Evolutionary conservation across 2,113 vertebrate genomes (phyloP).

Genomic region (Semnornis frantzii): DNA sequence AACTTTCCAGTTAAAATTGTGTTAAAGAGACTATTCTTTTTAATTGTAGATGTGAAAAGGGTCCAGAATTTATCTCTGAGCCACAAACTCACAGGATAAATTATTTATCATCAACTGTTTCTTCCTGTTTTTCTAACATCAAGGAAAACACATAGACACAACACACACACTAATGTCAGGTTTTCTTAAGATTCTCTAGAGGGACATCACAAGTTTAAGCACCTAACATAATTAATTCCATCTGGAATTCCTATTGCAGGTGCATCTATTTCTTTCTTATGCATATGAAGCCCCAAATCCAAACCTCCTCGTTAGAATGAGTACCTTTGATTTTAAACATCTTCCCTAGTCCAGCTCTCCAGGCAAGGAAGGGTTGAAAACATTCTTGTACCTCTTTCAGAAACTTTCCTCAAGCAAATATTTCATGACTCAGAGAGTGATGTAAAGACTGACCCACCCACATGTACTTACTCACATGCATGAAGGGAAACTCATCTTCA

Average conservation of each 20-base stretch:
- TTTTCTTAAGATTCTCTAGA: not conserved
- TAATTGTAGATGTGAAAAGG: not conserved
- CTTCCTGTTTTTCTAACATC: not conserved
- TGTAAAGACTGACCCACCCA: not conserved
- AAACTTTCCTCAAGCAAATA: not conserved
- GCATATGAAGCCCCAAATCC: not conserved
- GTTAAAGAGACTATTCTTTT: not conserved
- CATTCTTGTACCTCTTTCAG: not conserved
- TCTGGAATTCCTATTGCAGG: not conserved
- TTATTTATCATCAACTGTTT: fast-evolving
- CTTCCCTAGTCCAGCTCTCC: not conserved
- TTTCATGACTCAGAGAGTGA: fast-evolving
- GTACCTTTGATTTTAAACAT: not conserved
- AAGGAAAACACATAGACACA: not conserved
- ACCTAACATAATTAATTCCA: not conserved
- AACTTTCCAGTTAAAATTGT: not conserved
- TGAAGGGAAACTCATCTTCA: not conserved
- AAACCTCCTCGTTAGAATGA: not conserved
- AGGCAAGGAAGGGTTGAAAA: not conserved
- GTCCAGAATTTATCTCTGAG: not conserved
- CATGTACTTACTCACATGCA: fast-evolving
- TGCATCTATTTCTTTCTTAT: not conserved
- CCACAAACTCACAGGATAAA: not conserved
- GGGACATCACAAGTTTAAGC: not conserved
- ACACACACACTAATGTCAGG: not conserved